phyloP scores from a whole-genome alignment of 92 coral and sea anemone genomes.

The Plumapathes pennacea region DNA sequence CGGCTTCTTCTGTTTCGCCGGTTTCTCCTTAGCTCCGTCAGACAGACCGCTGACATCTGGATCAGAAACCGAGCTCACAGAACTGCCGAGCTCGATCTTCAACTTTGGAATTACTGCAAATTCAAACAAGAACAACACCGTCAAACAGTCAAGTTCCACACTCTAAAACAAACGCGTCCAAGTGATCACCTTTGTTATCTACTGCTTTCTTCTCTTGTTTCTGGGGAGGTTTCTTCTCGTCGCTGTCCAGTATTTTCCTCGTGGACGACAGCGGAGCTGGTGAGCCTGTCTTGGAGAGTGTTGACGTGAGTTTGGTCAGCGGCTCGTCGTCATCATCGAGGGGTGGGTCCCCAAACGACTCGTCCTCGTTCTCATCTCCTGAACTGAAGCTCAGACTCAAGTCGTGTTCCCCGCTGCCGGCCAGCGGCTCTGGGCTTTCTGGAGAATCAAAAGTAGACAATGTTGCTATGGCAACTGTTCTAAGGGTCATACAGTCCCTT shows the following conservation, averaged over 20 bases:
- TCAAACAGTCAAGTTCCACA: too few relatives aligned
- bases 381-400: conserved; percentile 37
- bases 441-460: too few relatives aligned
- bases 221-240: conserved; percentile 7
- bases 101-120: conserved; percentile 45
- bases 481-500: too few relatives aligned
- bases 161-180: neutral
- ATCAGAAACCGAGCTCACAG: conserved; percentile 91
- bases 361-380: conserved; percentile 55
- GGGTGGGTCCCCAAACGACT: conserved; percentile 62
- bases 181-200: neutral
- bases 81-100: conserved; percentile 60
- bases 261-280: conserved; percentile 56
- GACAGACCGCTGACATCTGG: conserved; percentile 91
- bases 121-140: neutral
- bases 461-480: too few relatives aligned
- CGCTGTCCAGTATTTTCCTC: conserved; percentile 6
- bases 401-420: too few relatives aligned
- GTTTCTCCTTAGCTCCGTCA: conserved; percentile 10
- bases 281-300: conserved; percentile 16
- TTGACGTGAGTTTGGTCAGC: conserved; percentile 26
- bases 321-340: conserved; percentile 59
- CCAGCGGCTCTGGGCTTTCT: too few relatives aligned
- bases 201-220: conserved; percentile 1
- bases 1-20: conserved; percentile 3